Conservation (phyloP, 1,140 invertebrate species). For the Bombus pascuorum region DNA sequence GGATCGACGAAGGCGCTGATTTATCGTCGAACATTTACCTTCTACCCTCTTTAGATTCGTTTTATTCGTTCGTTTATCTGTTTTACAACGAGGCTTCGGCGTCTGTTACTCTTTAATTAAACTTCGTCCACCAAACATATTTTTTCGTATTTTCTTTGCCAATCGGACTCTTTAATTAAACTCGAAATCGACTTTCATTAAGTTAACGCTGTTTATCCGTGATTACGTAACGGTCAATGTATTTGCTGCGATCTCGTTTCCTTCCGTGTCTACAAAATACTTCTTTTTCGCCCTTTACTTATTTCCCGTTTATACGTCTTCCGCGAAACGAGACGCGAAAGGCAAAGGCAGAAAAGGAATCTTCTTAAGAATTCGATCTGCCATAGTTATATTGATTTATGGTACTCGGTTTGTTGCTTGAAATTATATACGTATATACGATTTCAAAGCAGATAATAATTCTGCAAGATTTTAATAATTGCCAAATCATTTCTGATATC, state of each 20-base stretch:
- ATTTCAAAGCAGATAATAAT: too few relatives aligned
- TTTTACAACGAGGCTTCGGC: neutral
- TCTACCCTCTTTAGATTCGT: neutral
- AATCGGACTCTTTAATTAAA: constrained; percentile 22
- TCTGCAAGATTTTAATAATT: too few relatives aligned
- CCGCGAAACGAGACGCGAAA: too few relatives aligned
- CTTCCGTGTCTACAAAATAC: neutral
- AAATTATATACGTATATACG: too few relatives aligned
- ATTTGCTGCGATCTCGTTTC: neutral
- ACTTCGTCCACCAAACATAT: constrained; percentile 7
- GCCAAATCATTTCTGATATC: too few relatives aligned
- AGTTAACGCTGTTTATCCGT: constrained; percentile 22
- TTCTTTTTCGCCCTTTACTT: neutral
- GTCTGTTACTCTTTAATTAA: constrained; percentile 38
- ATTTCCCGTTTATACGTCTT: neutral
- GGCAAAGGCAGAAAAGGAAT: neutral
- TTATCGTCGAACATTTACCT: neutral
- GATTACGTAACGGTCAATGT: constrained; percentile 11
- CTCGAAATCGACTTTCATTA: constrained; percentile 37
- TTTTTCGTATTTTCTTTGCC: neutral
- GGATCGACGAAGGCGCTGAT: neutral
- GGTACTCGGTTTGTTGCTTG: too few relatives aligned
- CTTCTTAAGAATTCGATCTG: neutral
- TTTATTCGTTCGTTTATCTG: neutral
- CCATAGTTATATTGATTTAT: too few relatives aligned